A percentile compares a stretch with the other conserved stretches of the same genome.
phyloP scores from a whole-genome alignment of 2,113 vertebrate genomes.

The Elaphurus davidianus region DNA sequence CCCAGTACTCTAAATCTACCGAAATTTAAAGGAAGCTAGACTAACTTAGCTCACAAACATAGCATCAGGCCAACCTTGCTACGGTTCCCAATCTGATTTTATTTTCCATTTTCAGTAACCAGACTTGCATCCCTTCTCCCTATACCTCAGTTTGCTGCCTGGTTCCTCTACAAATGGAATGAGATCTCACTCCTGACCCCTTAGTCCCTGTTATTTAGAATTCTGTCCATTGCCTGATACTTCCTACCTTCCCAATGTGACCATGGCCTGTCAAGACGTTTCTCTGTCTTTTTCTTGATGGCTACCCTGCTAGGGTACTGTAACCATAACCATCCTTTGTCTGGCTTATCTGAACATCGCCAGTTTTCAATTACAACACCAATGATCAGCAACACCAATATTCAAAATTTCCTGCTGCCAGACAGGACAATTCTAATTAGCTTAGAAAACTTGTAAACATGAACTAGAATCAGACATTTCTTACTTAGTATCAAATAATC shows the following conservation, averaged over 20 bases:
- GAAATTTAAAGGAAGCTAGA: not conserved
- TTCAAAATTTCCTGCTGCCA: not conserved
- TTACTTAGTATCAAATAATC: not conserved
- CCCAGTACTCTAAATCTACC: not conserved
- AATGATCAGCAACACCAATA: not conserved
- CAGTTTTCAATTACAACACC: not conserved
- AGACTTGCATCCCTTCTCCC: not conserved
- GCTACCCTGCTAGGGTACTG: not conserved
- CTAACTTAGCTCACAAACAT: not conserved
- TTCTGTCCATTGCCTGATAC: not conserved
- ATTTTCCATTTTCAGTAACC: not conserved
- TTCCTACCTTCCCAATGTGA: not conserved
- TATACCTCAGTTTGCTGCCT: not conserved
- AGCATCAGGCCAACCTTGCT: not conserved
- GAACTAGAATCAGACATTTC: not conserved
- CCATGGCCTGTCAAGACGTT: not conserved
- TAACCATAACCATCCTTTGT: not conserved
- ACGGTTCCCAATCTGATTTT: not conserved
- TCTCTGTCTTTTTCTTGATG: not conserved
- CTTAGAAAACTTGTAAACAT: not conserved
- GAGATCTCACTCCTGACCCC: not conserved
- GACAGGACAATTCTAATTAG: not conserved
- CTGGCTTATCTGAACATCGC: not conserved
- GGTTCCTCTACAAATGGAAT: not conserved
- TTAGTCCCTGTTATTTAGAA: not conserved